A percentile compares a stretch with the other conserved stretches of the same genome.
Evolutionary conservation across 2,888 invertebrate species (phyloP).

Genomic region (Hypomecis punctinalis): DNA sequence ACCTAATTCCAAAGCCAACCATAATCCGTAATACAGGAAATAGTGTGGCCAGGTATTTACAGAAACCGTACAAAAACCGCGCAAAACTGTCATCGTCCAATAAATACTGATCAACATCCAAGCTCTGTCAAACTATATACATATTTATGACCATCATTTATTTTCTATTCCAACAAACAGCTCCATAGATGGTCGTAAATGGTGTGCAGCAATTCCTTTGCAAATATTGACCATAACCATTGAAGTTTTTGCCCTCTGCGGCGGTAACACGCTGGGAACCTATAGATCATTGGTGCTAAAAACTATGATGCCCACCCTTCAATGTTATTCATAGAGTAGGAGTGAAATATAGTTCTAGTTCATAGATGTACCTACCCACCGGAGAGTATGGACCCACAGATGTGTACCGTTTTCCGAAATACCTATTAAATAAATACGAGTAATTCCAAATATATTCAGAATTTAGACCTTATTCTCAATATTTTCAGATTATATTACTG

Average conservation of each 20-base stretch:
- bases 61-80: constrained; percentile 2
- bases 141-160: constrained; percentile 23
- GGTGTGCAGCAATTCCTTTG: constrained; percentile 14
- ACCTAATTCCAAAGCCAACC: too few relatives aligned
- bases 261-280: constrained; percentile 16
- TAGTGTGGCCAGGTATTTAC: too few relatives aligned
- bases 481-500: too few relatives aligned
- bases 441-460: too few relatives aligned
- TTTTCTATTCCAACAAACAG: constrained; percentile 11
- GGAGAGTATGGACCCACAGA: constrained; percentile 2
- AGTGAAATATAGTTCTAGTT: constrained; percentile 18
- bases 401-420: too few relatives aligned
- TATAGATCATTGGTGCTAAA: constrained; percentile 16
- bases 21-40: too few relatives aligned
- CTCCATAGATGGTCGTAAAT: constrained; percentile 12
- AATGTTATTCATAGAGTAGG: constrained; percentile 10
- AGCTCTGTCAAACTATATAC: neutral
- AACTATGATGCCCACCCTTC: constrained; percentile 17
- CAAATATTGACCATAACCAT: constrained; percentile 22
- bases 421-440: too few relatives aligned
- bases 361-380: constrained; percentile 2
- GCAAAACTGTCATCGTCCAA: neutral
- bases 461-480: too few relatives aligned
- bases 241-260: constrained; percentile 13
- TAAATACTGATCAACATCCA: constrained; percentile 13